A percentile compares a stretch with the other conserved stretches of the same genome.
Conservation (phyloP, 1,140 invertebrate genomes). For the Ips nitidus region DNA sequence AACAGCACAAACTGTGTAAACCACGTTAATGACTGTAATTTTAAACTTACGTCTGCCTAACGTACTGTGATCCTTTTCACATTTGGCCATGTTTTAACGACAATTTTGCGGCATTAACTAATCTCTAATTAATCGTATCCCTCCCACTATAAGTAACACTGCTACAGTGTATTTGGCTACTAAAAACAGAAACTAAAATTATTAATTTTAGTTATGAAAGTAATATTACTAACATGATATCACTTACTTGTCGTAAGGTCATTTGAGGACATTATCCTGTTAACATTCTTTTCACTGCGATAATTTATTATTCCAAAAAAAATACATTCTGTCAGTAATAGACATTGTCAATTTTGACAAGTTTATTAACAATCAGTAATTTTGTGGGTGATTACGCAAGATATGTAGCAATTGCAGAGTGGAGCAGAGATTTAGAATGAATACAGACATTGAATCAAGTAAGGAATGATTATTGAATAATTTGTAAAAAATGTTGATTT, state of each 20-base stretch:
- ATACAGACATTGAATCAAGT: too few species aligned
- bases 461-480: too few species aligned
- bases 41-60: slow-evolving; percentile 16
- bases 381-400: too few species aligned
- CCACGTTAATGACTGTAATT: background rate
- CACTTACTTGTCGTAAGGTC: slow-evolving; percentile 5
- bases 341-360: too few species aligned
- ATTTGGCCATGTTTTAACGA: slow-evolving; percentile 10
- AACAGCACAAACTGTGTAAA: background rate
- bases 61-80: slow-evolving; percentile 15
- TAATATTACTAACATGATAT: background rate
- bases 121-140: slow-evolving; percentile 14
- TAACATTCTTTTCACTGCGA: too few species aligned
- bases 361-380: too few species aligned
- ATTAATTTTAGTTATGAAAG: background rate
- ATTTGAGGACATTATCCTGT: background rate
- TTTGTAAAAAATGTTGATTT: too few species aligned
- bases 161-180: slow-evolving; percentile 10
- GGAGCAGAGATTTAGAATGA: too few species aligned
- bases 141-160: slow-evolving; percentile 15
- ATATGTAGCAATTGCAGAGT: too few species aligned
- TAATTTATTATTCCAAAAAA: too few species aligned
- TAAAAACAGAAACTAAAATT: slow-evolving; percentile 13
- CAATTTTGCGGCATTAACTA: background rate
- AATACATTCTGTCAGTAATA: too few species aligned